Conservation (phyloP, 2,888 invertebrate genomes). For the Gortyna flavago region DNA sequence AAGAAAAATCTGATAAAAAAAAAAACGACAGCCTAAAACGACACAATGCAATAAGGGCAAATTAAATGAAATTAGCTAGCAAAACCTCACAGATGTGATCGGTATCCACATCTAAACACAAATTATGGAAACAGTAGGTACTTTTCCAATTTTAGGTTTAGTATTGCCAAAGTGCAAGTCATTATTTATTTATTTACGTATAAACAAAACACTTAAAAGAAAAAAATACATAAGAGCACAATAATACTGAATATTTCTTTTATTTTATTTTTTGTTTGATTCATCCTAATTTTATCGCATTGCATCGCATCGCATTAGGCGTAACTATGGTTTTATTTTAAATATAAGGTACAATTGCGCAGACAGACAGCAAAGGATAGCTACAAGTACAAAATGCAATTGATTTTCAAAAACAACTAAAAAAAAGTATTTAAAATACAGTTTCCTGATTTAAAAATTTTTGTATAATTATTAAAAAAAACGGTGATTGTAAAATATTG, state of each 20-base stretch:
- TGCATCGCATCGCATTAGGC: background rate
- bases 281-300: background rate
- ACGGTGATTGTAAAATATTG: background rate
- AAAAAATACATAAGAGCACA: background rate
- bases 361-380: constrained; percentile 44
- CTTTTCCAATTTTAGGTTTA: background rate
- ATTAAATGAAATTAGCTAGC: background rate
- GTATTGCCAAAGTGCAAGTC: background rate
- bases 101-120: background rate
- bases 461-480: constrained; percentile 8
- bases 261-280: background rate
- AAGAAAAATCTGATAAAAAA: background rate
- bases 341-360: constrained; percentile 2
- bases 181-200: background rate
- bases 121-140: background rate
- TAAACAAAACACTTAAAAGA: background rate
- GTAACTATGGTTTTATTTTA: background rate
- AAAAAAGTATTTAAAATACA: constrained; percentile 40
- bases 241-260: background rate
- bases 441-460: constrained; percentile 8
- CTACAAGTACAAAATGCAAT: constrained; percentile 38
- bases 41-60: background rate
- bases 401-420: constrained; percentile 23
- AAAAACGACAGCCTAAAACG: background rate
- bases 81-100: background rate